Base-by-base conservation (phyloP, 1,140 invertebrate species). In the Conus betulinus region DNA sequence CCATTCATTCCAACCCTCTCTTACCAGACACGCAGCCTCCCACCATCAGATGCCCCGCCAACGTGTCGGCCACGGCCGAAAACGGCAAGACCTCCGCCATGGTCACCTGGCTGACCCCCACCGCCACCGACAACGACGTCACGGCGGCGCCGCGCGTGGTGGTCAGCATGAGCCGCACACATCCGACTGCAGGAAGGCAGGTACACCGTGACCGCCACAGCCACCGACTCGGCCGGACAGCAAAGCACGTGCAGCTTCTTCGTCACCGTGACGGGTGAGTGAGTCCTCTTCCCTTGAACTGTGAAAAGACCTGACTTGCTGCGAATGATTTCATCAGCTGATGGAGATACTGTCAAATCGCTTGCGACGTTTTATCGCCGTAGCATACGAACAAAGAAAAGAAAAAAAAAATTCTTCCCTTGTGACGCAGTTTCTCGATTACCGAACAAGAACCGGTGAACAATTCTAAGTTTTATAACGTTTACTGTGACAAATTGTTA, bases 231-330 rank as follows among this genome's bases (percentile, higher is more conserved):
- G 10, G 15, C 52, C 39, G 88, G 90, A 17, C 85, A 90, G 15
- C 85, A 88, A 0, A 27, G 87, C 20, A 81, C 87, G 10, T 93
- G 93, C 83, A 85, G 55, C 27, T 93, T 93, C 78, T 87, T 63
- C 15, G 88, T 93, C 76, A 88, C 78, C 39, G 90, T 93, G 8
- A 91, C 27, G 89, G 92, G 93, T 93, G 78, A 0, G 78, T 79
- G n/a, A 0, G 27, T 8, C 5, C 7, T 0, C 39, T 39, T 39
- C 0, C 39, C 39, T 39, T 0, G 39, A 39, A 39, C 39, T 39
- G 3, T 39, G 39, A 39, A 39, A 39, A 39, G 39, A 39, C 3
- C 39, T 39, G 3, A 3, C 39, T 39, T 39, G 3, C 0, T 0
- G 0, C 39, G 39, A 39, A 39, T 3, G 3, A 39, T 39, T 39